phyloP scores from a whole-genome alignment of 2,888 invertebrate species.

The Halictus quadricinctus region DNA sequence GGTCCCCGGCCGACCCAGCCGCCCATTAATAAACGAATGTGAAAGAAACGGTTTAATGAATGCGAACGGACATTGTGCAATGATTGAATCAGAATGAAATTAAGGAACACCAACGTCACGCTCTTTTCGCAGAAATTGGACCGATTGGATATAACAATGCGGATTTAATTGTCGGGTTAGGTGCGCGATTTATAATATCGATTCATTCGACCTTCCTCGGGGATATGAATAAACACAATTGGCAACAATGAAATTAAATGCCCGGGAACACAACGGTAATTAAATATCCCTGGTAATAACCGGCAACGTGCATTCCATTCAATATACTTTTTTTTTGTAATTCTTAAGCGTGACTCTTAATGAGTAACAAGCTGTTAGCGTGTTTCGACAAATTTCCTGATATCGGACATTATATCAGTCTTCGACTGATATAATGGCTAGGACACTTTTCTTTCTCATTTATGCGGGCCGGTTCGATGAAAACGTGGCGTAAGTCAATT shows the following conservation, averaged over 20 bases:
- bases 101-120: slow-evolving; percentile 36
- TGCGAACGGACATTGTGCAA: slow-evolving; percentile 51
- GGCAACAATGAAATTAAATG: slow-evolving; percentile 55
- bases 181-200: slow-evolving; percentile 56
- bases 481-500: neutral
- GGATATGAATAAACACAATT: slow-evolving; percentile 57
- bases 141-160: slow-evolving; percentile 46
- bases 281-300: slow-evolving; percentile 51
- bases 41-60: slow-evolving; percentile 30
- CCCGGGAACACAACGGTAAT: slow-evolving; percentile 45
- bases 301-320: slow-evolving; percentile 20
- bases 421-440: neutral
- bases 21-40: slow-evolving; percentile 29
- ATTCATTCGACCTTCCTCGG: slow-evolving; percentile 57
- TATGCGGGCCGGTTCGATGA: too few species aligned
- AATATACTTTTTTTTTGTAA: neutral
- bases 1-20: neutral
- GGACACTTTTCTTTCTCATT: neutral
- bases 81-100: slow-evolving; percentile 42
- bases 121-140: slow-evolving; percentile 51
- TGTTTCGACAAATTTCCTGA: neutral
- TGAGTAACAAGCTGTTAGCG: neutral
- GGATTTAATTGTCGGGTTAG: slow-evolving; percentile 50
- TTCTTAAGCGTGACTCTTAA: neutral
- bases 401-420: too few species aligned